phyloP scores from a whole-genome alignment of 2,888 invertebrate species.

The Catocala sponsa region DNA sequence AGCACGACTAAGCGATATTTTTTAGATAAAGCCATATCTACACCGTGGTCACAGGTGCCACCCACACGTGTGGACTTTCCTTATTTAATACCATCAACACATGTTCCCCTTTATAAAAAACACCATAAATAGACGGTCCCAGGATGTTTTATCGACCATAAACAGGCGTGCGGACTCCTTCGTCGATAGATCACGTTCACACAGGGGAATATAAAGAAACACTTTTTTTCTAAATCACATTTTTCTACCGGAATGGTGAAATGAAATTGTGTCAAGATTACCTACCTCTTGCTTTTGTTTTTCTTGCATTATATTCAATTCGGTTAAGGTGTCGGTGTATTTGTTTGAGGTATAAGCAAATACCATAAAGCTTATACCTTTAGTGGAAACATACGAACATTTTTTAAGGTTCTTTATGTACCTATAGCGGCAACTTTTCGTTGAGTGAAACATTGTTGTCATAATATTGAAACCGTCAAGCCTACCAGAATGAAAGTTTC shows the following conservation, averaged over 20 bases:
- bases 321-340: slow-evolving; percentile 2
- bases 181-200: slow-evolving; percentile 75
- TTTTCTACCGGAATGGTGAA: slow-evolving; percentile 40
- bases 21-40: background rate
- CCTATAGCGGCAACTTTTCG: background rate
- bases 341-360: slow-evolving; percentile 18
- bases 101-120: slow-evolving; percentile 71
- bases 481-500: background rate
- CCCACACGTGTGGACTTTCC: slow-evolving; percentile 59
- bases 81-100: slow-evolving; percentile 77
- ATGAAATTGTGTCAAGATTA: slow-evolving; percentile 42
- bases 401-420: slow-evolving; percentile 1
- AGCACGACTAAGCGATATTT: background rate
- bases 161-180: slow-evolving; percentile 76
- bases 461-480: background rate
- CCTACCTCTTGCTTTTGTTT: slow-evolving; percentile 13
- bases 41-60: slow-evolving; percentile 59
- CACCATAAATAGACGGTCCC: slow-evolving; percentile 78
- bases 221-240: slow-evolving; percentile 51
- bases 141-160: slow-evolving; percentile 82
- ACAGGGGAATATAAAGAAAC: slow-evolving; percentile 57
- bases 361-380: slow-evolving; percentile 17
- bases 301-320: slow-evolving; percentile 23
- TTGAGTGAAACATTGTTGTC: background rate
- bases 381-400: slow-evolving; percentile 5